phyloP scores from a whole-genome alignment of 2,797 vertebrate species.

The Falco rusticolus region DNA sequence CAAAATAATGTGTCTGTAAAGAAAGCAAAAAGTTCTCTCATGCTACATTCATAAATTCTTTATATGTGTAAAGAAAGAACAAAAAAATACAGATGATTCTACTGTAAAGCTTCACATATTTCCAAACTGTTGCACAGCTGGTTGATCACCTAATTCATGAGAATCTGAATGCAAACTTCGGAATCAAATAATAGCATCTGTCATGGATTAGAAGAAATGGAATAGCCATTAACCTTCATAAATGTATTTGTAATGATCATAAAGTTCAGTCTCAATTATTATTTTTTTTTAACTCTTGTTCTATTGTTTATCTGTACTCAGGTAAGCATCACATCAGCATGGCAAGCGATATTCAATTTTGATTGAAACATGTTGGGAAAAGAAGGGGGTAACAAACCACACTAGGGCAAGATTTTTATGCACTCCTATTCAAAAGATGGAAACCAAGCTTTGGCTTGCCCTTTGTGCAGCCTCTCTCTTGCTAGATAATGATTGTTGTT shows the following conservation, averaged over 20 bases:
- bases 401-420: not conserved
- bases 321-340: not conserved
- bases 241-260: not conserved
- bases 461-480: not conserved
- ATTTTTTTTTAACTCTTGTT: not conserved
- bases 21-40: not conserved
- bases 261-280: not conserved
- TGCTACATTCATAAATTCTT: not conserved
- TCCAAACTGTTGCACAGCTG: not conserved
- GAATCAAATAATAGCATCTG: not conserved
- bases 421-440: not conserved
- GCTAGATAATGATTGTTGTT: not conserved
- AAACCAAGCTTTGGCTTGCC: not conserved
- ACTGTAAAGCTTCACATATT: slow-evolving; percentile 5
- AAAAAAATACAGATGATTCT: not conserved
- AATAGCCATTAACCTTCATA: not conserved
- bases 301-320: not conserved
- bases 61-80: not conserved
- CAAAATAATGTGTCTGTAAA: not conserved
- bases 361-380: not conserved
- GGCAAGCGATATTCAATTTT: not conserved
- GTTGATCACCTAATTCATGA: not conserved
- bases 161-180: not conserved
- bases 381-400: not conserved
- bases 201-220: not conserved